Evolutionary conservation across 2,888 invertebrate genomes (phyloP).

Genomic region (Sinelater perroti): DNA sequence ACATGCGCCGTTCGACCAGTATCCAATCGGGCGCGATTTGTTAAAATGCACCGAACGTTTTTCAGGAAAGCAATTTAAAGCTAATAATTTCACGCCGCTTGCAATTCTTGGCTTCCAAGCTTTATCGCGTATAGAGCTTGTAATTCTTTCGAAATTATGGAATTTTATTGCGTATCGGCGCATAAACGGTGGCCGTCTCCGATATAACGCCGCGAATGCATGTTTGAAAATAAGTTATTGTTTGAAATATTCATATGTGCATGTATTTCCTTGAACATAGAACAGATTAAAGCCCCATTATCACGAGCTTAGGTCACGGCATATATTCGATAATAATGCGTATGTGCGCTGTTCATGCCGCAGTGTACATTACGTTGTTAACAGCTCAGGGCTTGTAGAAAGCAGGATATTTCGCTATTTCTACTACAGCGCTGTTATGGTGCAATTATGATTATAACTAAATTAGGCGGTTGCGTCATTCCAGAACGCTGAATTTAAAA

Average conservation of each 20-base stretch:
- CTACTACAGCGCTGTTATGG: background rate
- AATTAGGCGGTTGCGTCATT: too few species aligned
- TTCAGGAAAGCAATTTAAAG: conserved; percentile 7
- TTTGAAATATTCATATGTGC: conserved; percentile 34
- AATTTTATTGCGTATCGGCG: conserved; percentile 12
- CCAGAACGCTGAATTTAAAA: too few species aligned
- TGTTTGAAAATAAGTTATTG: conserved; percentile 33
- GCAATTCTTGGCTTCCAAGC: conserved; percentile 5
- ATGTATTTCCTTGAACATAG: conserved; percentile 32
- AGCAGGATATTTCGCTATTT: background rate
- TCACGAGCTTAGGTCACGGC: conserved; percentile 35
- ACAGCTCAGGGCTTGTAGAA: conserved; percentile 7
- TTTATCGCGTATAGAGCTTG: conserved; percentile 11
- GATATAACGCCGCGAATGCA: conserved; percentile 18
- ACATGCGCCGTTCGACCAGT: too few species aligned
- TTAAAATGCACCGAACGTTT: conserved; percentile 12
- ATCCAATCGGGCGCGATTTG: conserved; percentile 3
- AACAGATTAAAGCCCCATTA: conserved; percentile 33
- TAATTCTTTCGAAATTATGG: conserved; percentile 3
- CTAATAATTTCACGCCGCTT: conserved; percentile 4
- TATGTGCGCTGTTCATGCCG: conserved; percentile 32
- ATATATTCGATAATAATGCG: conserved; percentile 35
- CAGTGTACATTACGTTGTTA: conserved; percentile 30
- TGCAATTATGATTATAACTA: too few species aligned
- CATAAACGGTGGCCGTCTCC: conserved; percentile 16